A percentile compares a stretch with the other conserved stretches of the same genome.
Evolutionary conservation across 2,888 invertebrate genomes (phyloP).

Genomic region (Tribolium freemani): DNA sequence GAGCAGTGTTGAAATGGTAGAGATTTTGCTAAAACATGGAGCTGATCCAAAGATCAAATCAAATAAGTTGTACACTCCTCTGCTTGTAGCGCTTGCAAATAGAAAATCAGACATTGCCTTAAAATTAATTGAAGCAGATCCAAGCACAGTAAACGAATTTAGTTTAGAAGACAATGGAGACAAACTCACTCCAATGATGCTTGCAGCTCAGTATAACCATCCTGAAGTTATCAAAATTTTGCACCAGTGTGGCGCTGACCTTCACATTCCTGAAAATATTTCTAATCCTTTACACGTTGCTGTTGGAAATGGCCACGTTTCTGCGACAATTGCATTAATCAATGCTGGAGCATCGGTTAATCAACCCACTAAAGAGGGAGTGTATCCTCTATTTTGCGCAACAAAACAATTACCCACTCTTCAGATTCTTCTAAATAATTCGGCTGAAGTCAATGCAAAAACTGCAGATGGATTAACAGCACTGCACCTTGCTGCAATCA

Average conservation of each 20-base stretch:
- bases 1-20: background rate
- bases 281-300: slow-evolving; percentile 8
- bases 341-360: slow-evolving; percentile 10
- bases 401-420: background rate
- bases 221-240: background rate
- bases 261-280: background rate
- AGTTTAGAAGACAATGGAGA: background rate
- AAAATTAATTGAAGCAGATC: slow-evolving; percentile 7
- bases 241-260: background rate
- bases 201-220: background rate
- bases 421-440: background rate
- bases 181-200: background rate
- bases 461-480: background rate
- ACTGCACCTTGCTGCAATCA: background rate
- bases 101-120: background rate
- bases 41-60: slow-evolving; percentile 11
- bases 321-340: background rate
- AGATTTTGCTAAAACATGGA: background rate
- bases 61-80: slow-evolving; percentile 2
- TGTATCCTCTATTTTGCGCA: background rate
- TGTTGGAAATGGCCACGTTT: background rate
- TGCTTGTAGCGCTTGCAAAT: background rate
- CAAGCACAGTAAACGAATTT: slow-evolving; percentile 1
- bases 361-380: background rate
- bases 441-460: background rate